A percentile compares a stretch with the other conserved stretches of the same genome.
These are phyloP conservation scores for Ptychochromis oligacanthus DNA, from an alignment of 2,113 vertebrate species.

Conservation along the genomic window DNA sequence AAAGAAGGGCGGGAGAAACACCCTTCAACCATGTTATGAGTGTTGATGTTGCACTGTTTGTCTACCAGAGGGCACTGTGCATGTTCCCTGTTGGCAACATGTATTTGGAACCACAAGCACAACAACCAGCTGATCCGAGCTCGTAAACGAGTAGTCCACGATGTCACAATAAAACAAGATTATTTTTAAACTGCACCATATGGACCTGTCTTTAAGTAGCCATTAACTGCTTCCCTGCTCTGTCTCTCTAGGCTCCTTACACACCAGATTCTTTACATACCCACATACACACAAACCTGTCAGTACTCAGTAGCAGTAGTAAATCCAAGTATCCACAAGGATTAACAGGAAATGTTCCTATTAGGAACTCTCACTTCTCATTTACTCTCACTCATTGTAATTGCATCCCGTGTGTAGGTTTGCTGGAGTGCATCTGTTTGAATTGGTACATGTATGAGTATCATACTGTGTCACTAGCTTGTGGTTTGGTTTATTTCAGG, in stretches of 20 bases:
- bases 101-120: no score
- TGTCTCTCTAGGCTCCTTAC: neutral
- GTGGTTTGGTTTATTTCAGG: constrained; percentile 65
- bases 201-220: neutral
- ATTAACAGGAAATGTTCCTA: neutral
- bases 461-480: constrained; percentile 26
- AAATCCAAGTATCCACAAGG: neutral
- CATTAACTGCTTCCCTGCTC: neutral
- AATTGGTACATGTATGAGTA: constrained; percentile 2
- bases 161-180: no score
- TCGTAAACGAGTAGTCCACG: no score
- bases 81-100: no score
- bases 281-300: neutral
- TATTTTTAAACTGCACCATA: no score
- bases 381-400: neutral
- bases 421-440: constrained; percentile 10
- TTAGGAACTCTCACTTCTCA: constrained; percentile 1
- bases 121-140: no score
- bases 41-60: no score
- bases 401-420: neutral
- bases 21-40: no score
- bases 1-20: no score
- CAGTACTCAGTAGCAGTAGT: neutral
- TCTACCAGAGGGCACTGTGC: no score
- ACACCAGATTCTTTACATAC: neutral